Base-by-base conservation (phyloP, 2,113 vertebrate genomes). In the Dromaius novaehollandiae region DNA sequence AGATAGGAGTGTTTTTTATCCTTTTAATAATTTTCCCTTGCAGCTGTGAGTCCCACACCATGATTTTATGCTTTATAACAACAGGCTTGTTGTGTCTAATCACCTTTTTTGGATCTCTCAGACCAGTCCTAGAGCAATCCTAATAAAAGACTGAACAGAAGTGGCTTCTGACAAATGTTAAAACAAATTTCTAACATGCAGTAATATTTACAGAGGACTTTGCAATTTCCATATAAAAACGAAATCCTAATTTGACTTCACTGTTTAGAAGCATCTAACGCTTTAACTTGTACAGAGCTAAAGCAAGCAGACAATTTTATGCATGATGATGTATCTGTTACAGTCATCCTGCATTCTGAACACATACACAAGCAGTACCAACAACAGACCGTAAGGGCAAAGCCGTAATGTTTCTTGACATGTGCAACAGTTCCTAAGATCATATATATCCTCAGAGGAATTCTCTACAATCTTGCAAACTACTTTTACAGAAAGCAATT, bases 1-100 rank as follows among this genome's bases (percentile, higher is more conserved):
- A 92, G 89, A 71, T 65, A 51, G 91, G 84, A 94, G 55, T 71
- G 42, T 28, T 86, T 93, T 94, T 86, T 68, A 89, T 84, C 42
- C 44, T 80, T 50, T 90, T 55, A 71, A 10, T 55, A 53, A 11
- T 81, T 28, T 42, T 71, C 20, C 36, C 46, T 73, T 3, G 0
- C 15, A 82, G 24, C 26, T 64, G 18, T 25, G 28, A 15, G 42
- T 86, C 81, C 1, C 0, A 85, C 36, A 61, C 32, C 40, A 46
- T 21, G 38, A 61, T 17, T 83, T 77, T 0, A 15, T 90, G 50
- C 68, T 95, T 87, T 55, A 40, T 75, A 89, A 68, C 21, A 46
- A n/a, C 22, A 78, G 79, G 21, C 3, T 60, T n/a, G 4, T 15
- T 83, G 25, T 40, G 92, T 66, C 61, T 79, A 53, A 71, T 42